Percentiles rank a stretch among this genome's conserved stretches.
Conservation (phyloP, 2,113 vertebrate genomes). For the Nothocercus julius region DNA sequence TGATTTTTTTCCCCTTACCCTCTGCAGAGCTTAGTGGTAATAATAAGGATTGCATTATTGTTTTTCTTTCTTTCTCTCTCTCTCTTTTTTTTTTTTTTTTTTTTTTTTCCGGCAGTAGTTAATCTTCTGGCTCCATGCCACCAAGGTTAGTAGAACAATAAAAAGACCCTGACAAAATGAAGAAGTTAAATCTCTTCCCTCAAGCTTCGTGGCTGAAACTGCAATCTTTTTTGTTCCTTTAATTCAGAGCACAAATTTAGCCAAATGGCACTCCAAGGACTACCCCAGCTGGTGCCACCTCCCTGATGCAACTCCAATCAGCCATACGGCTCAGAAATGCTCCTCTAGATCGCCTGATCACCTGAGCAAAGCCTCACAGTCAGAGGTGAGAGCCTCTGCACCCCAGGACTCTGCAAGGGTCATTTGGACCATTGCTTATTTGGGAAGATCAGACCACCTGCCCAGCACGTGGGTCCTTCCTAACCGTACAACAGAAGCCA, state of each 20-base stretch:
- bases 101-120: not conserved
- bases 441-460: not conserved
- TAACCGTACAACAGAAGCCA: not conserved
- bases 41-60: not conserved
- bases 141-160: constrained; percentile 7
- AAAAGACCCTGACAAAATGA: not conserved
- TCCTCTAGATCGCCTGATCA: not conserved
- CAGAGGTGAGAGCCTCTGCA: not conserved
- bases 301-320: not conserved
- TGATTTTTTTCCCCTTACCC: not conserved
- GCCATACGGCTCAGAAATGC: accelerated
- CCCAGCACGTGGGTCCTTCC: not conserved
- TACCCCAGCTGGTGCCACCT: not conserved
- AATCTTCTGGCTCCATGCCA: not conserved
- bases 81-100: not conserved
- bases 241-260: not conserved
- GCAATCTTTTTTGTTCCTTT: constrained; percentile 1
- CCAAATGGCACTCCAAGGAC: not conserved
- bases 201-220: not conserved
- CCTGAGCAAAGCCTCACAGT: accelerated
- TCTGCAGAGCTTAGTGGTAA: not conserved
- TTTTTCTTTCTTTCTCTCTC: not conserved
- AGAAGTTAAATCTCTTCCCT: not conserved
- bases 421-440: not conserved
- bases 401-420: not conserved